A percentile compares a stretch with the other conserved stretches of the same genome.
Conservation (phyloP, 1,140 invertebrate species). For the Caenorhabditis inopinata region DNA sequence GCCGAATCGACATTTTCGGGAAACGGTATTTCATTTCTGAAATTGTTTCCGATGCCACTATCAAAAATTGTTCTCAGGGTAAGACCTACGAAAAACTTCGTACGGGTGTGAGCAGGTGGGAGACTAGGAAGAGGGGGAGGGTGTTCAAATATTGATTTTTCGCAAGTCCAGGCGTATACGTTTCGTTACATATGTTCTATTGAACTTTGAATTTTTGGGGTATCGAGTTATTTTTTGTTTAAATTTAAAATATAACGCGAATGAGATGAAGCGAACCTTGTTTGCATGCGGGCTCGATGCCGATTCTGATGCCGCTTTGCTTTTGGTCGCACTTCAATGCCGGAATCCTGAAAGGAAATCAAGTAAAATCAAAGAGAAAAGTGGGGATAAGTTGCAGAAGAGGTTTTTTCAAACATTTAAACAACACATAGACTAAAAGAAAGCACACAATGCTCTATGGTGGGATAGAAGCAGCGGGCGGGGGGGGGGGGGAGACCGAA, state of each 20-base stretch:
- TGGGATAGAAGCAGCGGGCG: too few species aligned
- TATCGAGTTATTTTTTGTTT: too few species aligned
- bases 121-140: too few species aligned
- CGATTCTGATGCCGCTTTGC: background rate
- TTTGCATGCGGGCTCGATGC: conserved; percentile 16
- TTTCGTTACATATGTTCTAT: background rate
- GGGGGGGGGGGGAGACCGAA: background rate
- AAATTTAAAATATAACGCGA: too few species aligned
- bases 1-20: background rate
- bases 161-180: background rate
- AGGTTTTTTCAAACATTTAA: background rate
- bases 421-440: background rate
- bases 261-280: background rate
- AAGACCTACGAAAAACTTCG: background rate
- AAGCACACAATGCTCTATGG: conserved; percentile 11
- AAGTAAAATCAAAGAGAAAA: background rate
- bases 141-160: background rate
- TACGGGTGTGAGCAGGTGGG: background rate
- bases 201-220: background rate
- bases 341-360: conserved; percentile 21
- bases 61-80: background rate
- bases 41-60: background rate
- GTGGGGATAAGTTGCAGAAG: background rate
- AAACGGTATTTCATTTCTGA: background rate
- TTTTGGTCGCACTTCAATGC: background rate